Evolutionary conservation across 2,113 vertebrate species (phyloP).

Genomic region (Hippocampus mohnikei): DNA sequence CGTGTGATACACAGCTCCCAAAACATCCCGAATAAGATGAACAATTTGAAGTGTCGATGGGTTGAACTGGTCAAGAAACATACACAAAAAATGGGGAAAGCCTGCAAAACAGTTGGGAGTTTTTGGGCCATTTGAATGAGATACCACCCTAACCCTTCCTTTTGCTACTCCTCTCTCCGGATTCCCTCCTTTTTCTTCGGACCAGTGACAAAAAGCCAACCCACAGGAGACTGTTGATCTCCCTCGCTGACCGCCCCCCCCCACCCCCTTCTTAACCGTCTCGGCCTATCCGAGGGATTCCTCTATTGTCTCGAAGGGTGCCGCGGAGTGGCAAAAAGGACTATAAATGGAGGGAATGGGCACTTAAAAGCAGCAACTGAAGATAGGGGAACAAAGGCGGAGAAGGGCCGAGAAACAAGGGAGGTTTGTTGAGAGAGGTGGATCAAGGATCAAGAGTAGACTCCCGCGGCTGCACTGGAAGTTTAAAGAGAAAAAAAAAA

Average conservation of each 20-base stretch:
- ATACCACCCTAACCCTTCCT: slow-evolving; percentile 31
- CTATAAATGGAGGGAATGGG: slow-evolving; percentile 36
- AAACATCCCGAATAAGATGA: no score
- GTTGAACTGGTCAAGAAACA: no score
- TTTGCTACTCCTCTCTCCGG: slow-evolving; percentile 40
- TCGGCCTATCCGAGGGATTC: slow-evolving; percentile 44
- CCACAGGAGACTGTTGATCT: slow-evolving; percentile 65
- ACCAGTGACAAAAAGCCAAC: slow-evolving; percentile 61
- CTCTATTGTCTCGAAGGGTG: slow-evolving; percentile 61
- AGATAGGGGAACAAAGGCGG: slow-evolving; percentile 47
- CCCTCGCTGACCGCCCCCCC: slow-evolving; percentile 4
- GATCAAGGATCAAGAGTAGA: slow-evolving; percentile 59
- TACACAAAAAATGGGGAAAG: no score
- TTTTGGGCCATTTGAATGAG: no score
- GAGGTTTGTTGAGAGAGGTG: slow-evolving; percentile 28
- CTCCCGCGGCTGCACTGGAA: not conserved
- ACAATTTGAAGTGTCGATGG: no score
- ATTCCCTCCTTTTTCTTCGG: slow-evolving; percentile 61
- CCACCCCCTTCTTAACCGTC: slow-evolving; percentile 9
- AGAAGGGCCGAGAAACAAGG: slow-evolving; percentile 44
- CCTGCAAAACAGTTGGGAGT: no score
- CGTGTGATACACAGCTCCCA: no score
- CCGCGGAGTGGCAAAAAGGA: slow-evolving; percentile 20
- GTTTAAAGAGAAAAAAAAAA: not conserved
- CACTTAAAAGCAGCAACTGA: slow-evolving; percentile 45